Conservation (phyloP, 1,140 invertebrate genomes). For the Bombus pascuorum region DNA sequence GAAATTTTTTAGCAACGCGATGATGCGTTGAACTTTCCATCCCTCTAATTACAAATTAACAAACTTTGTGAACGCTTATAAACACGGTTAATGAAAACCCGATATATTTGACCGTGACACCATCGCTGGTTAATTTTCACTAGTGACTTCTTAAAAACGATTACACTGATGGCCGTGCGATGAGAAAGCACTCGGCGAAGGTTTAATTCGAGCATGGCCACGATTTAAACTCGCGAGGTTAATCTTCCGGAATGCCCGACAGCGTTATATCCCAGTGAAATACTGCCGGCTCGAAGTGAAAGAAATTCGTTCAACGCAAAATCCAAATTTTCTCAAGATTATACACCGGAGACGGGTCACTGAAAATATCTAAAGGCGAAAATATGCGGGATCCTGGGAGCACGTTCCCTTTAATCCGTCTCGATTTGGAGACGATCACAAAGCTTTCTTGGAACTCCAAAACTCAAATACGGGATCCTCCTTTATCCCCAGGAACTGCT, state of each 20-base stretch:
- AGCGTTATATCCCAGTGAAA: constrained; percentile 46
- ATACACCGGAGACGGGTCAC: constrained; percentile 18
- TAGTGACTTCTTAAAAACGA: background rate
- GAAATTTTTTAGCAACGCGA: background rate
- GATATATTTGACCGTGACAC: background rate
- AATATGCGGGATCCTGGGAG: constrained; percentile 6
- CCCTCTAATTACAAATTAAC: background rate
- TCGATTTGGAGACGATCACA: background rate
- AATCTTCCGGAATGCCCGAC: constrained; percentile 61
- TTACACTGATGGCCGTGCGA: background rate
- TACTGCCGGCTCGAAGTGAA: constrained; percentile 36
- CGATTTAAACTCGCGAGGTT: constrained; percentile 51
- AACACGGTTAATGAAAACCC: background rate
- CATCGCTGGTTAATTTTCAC: constrained; percentile 2
- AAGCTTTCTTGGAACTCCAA: background rate
- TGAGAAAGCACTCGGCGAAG: constrained; percentile 12
- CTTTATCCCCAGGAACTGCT: background rate
- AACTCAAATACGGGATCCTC: constrained; percentile 17
- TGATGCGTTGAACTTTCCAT: background rate
- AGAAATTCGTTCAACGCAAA: constrained; percentile 52
- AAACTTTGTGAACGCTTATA: background rate
- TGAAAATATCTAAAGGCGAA: constrained; percentile 14
- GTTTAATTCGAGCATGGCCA: constrained; percentile 41
- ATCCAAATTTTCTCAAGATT: constrained; percentile 40
- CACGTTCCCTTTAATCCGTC: background rate